These are phyloP conservation scores for Brachynemurus nebulosus DNA, from an alignment of 2,888 invertebrate species.

Conservation along the genomic window DNA sequence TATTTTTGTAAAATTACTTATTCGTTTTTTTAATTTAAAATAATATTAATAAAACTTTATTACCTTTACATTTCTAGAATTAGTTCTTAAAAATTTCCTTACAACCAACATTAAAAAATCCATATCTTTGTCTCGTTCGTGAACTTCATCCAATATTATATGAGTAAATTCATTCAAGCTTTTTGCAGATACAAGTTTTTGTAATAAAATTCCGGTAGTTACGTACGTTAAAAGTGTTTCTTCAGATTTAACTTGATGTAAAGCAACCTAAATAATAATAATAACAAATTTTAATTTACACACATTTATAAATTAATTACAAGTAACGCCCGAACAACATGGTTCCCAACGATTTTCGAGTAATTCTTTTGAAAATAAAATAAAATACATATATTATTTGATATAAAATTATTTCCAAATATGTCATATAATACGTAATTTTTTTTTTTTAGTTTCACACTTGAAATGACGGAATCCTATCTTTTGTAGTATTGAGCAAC, in stretches of 20 bases:
- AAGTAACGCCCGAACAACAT: no score
- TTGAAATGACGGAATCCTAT: no score
- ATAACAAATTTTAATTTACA: slow-evolving; percentile 10
- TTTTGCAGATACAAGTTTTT: slow-evolving; percentile 55
- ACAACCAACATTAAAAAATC: slow-evolving; percentile 79
- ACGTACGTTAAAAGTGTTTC: slow-evolving; percentile 74
- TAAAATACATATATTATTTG: no score
- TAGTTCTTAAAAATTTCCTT: slow-evolving; percentile 56
- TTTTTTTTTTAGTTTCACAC: no score
- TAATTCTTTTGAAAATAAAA: no score
- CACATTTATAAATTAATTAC: no score
- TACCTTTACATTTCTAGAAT: slow-evolving; percentile 49
- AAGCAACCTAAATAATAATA: slow-evolving; percentile 50
- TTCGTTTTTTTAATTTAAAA: background rate
- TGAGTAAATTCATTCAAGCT: slow-evolving; percentile 71
- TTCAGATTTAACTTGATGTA: slow-evolving; percentile 41
- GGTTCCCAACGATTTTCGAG: no score
- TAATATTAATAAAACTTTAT: slow-evolving; percentile 10
- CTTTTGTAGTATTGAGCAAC: no score
- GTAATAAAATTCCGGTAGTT: slow-evolving; percentile 79
- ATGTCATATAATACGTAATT: no score
- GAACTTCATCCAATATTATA: slow-evolving; percentile 85
- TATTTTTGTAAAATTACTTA: slow-evolving; percentile 6
- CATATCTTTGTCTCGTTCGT: slow-evolving; percentile 84
- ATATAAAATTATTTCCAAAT: no score